Evolutionary conservation across 2,797 vertebrate genomes (phyloP).

Genomic region (Parauchenoglanis punctatus): DNA sequence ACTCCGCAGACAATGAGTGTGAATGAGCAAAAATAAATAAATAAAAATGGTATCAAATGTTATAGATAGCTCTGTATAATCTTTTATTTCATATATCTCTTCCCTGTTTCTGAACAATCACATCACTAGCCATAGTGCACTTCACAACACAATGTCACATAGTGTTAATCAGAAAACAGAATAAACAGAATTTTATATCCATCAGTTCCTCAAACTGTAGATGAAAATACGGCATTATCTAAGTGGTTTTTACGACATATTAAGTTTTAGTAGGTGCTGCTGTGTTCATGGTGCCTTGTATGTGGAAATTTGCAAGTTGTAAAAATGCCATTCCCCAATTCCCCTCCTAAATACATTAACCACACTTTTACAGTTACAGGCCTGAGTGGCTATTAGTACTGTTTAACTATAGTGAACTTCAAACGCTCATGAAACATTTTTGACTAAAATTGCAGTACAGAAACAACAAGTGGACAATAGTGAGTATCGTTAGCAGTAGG

Average conservation of each 20-base stretch:
- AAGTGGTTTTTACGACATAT: neutral
- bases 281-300: neutral
- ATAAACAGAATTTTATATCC: neutral
- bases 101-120: neutral
- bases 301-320: neutral
- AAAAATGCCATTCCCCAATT: neutral
- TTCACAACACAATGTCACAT: neutral
- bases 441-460: neutral
- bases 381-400: neutral
- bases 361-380: neutral
- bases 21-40: neutral
- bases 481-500: neutral
- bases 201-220: neutral
- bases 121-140: neutral
- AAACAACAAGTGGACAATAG: neutral
- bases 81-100: neutral
- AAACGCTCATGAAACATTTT: neutral
- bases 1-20: neutral
- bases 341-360: neutral
- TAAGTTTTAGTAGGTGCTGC: neutral
- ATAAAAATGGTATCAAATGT: neutral
- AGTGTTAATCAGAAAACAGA: neutral
- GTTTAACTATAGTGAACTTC: too few relatives aligned
- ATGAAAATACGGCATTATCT: neutral
- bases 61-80: neutral